A percentile compares a stretch with the other conserved stretches of the same genome.
Conservation (phyloP, 2,888 invertebrate genomes). For the Apamea epomidion region DNA sequence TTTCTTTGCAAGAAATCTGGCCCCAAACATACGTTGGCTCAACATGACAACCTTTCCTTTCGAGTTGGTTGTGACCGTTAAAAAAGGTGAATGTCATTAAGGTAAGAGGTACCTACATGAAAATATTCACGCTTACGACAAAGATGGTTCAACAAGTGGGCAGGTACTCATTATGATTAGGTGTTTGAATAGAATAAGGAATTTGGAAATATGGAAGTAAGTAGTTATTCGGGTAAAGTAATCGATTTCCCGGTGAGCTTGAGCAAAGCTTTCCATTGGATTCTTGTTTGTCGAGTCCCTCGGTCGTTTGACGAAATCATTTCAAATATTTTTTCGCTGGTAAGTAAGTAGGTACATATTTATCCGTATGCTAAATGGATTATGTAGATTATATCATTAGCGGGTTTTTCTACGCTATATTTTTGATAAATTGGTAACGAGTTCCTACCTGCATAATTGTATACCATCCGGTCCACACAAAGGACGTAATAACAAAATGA, state of each 20-base stretch:
- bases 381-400: conserved; percentile 6
- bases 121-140: conserved; percentile 44
- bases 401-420: background rate
- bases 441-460: background rate
- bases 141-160: conserved; percentile 57
- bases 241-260: conserved; percentile 35
- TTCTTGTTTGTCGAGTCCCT: conserved; percentile 12
- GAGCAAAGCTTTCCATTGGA: conserved; percentile 32
- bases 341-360: conserved; percentile 5
- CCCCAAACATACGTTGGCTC: background rate
- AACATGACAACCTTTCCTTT: conserved; percentile 7
- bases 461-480: conserved; percentile 11
- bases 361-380: conserved; percentile 16
- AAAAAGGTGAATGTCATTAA: conserved; percentile 46
- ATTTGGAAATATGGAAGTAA: conserved; percentile 32
- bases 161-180: conserved; percentile 62
- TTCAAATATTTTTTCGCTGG: conserved; percentile 10
- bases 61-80: conserved; percentile 22
- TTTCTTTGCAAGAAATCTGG: background rate
- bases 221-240: conserved; percentile 36
- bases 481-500: conserved; percentile 23
- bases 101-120: conserved; percentile 42
- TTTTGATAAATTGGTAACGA: conserved; percentile 7
- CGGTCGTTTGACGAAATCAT: background rate
- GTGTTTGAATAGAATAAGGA: conserved; percentile 53